Evolutionary conservation across 2,888 invertebrate species (phyloP), one percentile per base, ranked within the genome.

Genomic region (Folsomia candida): DNA sequence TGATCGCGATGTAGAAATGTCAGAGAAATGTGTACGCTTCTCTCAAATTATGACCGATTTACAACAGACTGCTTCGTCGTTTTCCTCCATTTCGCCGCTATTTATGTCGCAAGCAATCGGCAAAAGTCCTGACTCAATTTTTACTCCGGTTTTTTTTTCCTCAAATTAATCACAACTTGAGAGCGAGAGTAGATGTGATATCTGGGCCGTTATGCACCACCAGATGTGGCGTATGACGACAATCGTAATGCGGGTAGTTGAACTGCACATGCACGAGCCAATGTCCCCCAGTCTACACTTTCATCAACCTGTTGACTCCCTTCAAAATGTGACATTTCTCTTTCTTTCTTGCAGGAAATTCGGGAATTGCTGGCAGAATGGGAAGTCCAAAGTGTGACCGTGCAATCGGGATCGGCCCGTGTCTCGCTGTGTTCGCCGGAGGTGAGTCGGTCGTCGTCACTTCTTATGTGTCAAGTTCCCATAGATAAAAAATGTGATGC

Each of bases 371-470:
- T 83, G 22, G 76, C 79, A 61, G 82, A 82, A 79, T 81, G 82
- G 73, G 81, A 81, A 4, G 81, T 83, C 18, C 81, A 81, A 69
- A 79, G 81, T 27, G 81, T 83, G 62, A 81, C 80, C 66, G 77
- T 82, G 67, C 80, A 81, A 64, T 80, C 80, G 67, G 80, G 81
- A 64, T 80, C 81, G 60, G 83, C 83, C 0, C 77, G 81, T 20
- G 83, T 82, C 1, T 78, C 80, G 2, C 80, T 83, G 4, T 83
- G 84, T 72, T 81, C 82, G 26, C 83, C 82, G 26, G 82, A 82
- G 78, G 79, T 80, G 73, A 57, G 18, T 54, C 24, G 1, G 26
- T 6, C 6, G 20, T 6, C 20, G 14, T 29, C 6, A 62, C 22
- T 27, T 65, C 1, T n/a, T n/a, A n/a, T n/a, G n/a, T n/a, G n/a